Percentiles rank a stretch among this genome's conserved stretches.
Conservation (phyloP, 2,888 invertebrate species). For the Drosophila stalkeri region DNA sequence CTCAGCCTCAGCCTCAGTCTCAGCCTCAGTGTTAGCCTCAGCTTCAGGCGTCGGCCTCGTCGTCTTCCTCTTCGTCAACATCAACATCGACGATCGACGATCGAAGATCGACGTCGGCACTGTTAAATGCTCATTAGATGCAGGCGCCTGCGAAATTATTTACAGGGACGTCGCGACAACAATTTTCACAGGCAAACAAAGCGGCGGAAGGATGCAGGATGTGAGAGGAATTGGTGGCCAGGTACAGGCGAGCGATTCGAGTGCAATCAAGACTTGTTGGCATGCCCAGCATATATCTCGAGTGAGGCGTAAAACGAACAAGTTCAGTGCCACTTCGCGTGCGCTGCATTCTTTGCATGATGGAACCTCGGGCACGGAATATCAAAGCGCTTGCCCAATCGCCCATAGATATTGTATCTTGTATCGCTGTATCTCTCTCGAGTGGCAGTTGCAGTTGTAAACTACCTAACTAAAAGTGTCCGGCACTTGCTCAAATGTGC, state of each 20-base stretch:
- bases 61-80: constrained; percentile 7
- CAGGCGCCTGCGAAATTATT: constrained; percentile 83
- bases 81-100: constrained; percentile 1
- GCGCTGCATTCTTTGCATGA: constrained; percentile 34
- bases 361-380: constrained; percentile 21
- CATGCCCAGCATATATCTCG: constrained; percentile 35
- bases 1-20: constrained; percentile 4
- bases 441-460: constrained; percentile 20
- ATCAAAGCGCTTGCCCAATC: constrained; percentile 72
- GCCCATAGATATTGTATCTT: constrained; percentile 66
- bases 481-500: constrained; percentile 81
- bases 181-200: constrained; percentile 83
- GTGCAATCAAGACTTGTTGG: constrained; percentile 27
- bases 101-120: constrained; percentile 37
- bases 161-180: constrained; percentile 83
- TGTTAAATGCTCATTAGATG: constrained; percentile 82
- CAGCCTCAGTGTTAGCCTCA: neutral
- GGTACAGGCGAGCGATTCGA: constrained; percentile 25
- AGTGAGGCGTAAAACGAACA: constrained; percentile 73
- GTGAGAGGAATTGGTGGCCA: constrained; percentile 54
- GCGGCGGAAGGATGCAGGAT: constrained; percentile 78
- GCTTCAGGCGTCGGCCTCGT: constrained; percentile 5
- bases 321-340: constrained; percentile 75
- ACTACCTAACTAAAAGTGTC: constrained; percentile 80
- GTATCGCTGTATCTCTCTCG: constrained; percentile 34